phyloP scores from a whole-genome alignment of 2,888 invertebrate genomes.

The Hemicrepidius hirtus region DNA sequence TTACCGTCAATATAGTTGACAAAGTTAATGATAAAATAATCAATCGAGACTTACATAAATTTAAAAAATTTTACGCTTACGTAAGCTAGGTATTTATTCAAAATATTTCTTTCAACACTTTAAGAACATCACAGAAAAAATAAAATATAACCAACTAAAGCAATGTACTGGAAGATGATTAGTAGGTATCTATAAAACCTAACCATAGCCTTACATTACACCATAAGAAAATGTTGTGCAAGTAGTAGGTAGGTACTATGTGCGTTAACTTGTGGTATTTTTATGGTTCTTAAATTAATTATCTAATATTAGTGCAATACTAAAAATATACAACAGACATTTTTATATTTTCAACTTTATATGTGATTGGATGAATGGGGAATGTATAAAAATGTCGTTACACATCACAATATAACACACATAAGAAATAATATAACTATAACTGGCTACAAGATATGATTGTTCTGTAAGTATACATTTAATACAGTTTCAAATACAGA shows the following conservation, averaged over 20 bases:
- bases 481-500: constrained; percentile 50
- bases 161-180: not conserved
- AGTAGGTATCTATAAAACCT: not conserved
- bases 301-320: constrained; percentile 2
- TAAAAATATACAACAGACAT: constrained; percentile 10
- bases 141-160: not conserved
- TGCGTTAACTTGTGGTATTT: constrained; percentile 11
- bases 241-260: constrained; percentile 7
- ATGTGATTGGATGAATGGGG: constrained; percentile 14
- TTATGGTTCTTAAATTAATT: constrained; percentile 5
- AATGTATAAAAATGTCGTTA: constrained; percentile 38
- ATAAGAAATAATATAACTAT: constrained; percentile 31
- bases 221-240: constrained; percentile 1
- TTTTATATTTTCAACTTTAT: constrained; percentile 27
- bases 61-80: constrained; percentile 7
- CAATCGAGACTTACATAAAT: not conserved
- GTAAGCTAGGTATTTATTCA: constrained; percentile 9
- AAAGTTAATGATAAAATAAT: constrained; percentile 38
- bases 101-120: constrained; percentile 14
- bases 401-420: constrained; percentile 29
- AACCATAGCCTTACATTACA: not conserved
- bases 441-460: constrained; percentile 49
- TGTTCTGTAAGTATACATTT: constrained; percentile 51
- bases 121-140: constrained; percentile 20
- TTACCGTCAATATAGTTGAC: constrained; percentile 48